Base-by-base conservation (phyloP, 2,888 invertebrate genomes). In the Lasioglossum oenotherae region DNA sequence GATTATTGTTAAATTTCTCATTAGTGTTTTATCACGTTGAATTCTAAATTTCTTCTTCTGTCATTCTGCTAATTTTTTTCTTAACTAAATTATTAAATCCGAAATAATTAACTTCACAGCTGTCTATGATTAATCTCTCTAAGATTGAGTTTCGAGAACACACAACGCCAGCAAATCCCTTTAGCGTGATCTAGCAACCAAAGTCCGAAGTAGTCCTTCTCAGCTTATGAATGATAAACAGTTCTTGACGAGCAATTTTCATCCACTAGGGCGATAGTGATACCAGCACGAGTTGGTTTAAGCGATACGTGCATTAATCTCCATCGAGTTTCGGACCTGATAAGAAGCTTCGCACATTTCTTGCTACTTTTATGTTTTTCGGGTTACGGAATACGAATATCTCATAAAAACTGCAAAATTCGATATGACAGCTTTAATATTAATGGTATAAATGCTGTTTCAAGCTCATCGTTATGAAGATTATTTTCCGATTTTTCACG, bases 281-380 rank as follows among this genome's bases (percentile, higher is more conserved):
- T 77, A 78, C 71, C 78, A 46, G 53, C 81, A 77, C 74, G 74
- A 82, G 78, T 71, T 57, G 74, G 80, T 38, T 16, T 12, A 38
- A 19, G 64, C 16, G 44, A 27, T 49, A 35, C 64, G 73, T 72
- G 80, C 75, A 85, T 86, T 81, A 87, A 90, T 90, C 86, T 74
- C 75, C 69, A 82, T 85, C 67, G 38, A 41, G 49, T 57, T 75
- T 72, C 78, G 64, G 77, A 86, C 88, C 76, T 53, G 53, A n/a
- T 53, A 53, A n/a, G 10, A n/a, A 1, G 53, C 8, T 53, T n/a
- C n/a, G n/a, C 53, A 53, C 23, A 23, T 53, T 53, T 53, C 53
- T 53, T n/a, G 23, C 23, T 23, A 23, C 53, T 8, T 53, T 49
- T 19, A 19, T 19, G 16, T 1, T 6, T 19, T 23, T 23, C 49